These are phyloP conservation scores for Phengaris arion DNA, from an alignment of 2,888 invertebrate genomes.

Conservation along the genomic window DNA sequence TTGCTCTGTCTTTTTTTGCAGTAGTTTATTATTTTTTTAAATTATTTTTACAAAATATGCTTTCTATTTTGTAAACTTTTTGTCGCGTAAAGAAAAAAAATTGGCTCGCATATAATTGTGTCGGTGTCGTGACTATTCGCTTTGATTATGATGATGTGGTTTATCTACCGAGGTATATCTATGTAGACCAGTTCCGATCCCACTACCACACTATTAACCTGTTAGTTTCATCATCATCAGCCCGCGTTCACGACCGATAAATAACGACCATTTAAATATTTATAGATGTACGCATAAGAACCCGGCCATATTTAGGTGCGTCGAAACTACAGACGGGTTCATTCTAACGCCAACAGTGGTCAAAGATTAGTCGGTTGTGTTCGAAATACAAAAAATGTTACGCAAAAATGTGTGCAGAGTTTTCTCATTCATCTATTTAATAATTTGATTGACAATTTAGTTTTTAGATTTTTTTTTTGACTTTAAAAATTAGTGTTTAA, in stretches of 20 bases:
- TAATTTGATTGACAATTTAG: slow-evolving; percentile 11
- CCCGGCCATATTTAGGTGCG: slow-evolving; percentile 6
- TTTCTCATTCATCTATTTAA: background rate
- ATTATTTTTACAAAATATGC: no score
- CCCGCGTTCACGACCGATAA: background rate
- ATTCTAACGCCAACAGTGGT: slow-evolving; percentile 23
- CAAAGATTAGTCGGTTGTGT: background rate
- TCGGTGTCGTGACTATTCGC: no score
- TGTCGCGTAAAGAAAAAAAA: no score
- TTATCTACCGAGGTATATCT: background rate
- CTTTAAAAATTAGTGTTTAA: background rate
- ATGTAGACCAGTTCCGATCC: slow-evolving; percentile 1
- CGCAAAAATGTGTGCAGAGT: slow-evolving; percentile 1
- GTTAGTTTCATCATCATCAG: slow-evolving; percentile 7
- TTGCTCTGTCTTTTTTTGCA: no score
- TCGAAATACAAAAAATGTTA: slow-evolving; percentile 11
- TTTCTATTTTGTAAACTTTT: no score
- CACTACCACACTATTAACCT: slow-evolving; percentile 13
- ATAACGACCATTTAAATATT: slow-evolving; percentile 6
- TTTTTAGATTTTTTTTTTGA: background rate
- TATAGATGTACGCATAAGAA: slow-evolving; percentile 12
- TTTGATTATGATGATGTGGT: background rate
- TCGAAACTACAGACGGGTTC: background rate
- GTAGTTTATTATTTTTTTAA: no score
- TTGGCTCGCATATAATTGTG: no score